phyloP scores from a whole-genome alignment of 2,797 vertebrate genomes.

The Sciurus vulgaris region DNA sequence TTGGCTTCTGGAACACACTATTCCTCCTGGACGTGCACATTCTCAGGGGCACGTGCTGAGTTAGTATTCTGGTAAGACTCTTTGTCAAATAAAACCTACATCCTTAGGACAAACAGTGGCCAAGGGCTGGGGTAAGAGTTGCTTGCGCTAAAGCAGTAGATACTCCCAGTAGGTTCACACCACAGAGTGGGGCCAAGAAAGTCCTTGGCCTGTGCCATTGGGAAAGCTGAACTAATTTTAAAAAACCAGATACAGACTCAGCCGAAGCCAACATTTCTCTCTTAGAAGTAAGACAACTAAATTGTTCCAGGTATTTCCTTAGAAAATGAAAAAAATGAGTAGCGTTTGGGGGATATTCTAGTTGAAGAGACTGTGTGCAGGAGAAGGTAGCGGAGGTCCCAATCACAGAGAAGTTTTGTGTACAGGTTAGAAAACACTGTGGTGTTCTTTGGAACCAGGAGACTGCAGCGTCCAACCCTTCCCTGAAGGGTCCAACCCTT shows the following conservation, averaged over 20 bases:
- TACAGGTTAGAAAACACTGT: not conserved
- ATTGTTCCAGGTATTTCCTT: constrained; percentile 3
- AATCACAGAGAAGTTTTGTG: not conserved
- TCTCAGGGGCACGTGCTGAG: not conserved
- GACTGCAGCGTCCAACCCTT: not conserved
- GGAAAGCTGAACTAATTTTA: not conserved
- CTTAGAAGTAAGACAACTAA: constrained; percentile 31
- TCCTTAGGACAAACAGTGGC: not conserved
- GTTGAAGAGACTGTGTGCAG: not conserved
- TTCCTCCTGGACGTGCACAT: not conserved
- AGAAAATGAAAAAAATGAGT: not conserved
- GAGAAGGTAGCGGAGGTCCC: not conserved
- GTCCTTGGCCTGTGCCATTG: not conserved
- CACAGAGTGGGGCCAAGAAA: not conserved
- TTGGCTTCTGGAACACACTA: not conserved
- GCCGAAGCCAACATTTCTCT: constrained; percentile 31
- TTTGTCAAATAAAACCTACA: not conserved
- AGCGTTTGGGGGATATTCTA: not conserved
- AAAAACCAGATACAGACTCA: constrained; percentile 1
- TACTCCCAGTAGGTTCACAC: not conserved
- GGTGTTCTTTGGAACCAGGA: not conserved
- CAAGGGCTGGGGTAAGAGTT: not conserved
- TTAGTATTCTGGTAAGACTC: constrained; percentile 9
- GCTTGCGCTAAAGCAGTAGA: not conserved
- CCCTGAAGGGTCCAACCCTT: not conserved